Evolutionary conservation across 2,888 invertebrate species (phyloP).

Genomic region (Eueremaeus valkanovi): DNA sequence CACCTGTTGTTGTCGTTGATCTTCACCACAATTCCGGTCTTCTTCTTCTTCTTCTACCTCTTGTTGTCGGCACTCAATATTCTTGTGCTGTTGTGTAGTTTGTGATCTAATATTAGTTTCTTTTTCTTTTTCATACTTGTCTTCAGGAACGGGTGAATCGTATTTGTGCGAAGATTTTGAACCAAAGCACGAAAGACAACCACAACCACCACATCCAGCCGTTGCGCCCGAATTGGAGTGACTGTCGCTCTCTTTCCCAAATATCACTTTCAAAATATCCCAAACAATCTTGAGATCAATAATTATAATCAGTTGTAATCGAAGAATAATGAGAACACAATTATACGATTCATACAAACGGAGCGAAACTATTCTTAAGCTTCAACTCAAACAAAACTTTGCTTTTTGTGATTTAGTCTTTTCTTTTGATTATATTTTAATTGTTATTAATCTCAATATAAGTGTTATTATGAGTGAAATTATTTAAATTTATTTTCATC

Average conservation of each 20-base stretch:
- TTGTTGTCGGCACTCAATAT: not conserved
- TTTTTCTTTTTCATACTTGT: constrained; percentile 29
- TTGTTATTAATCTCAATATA: no score
- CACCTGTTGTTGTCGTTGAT: constrained; percentile 20
- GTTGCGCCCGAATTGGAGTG: not conserved
- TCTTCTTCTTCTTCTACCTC: not conserved
- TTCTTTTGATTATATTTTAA: no score
- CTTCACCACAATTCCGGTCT: not conserved
- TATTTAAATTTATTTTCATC: no score
- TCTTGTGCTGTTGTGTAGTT: not conserved
- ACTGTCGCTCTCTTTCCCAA: not conserved
- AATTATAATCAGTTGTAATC: no score
- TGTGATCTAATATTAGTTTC: constrained; percentile 1
- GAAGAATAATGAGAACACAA: no score
- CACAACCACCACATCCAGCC: constrained; percentile 25
- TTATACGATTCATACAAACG: no score
- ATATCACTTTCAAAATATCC: not conserved
- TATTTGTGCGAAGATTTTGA: constrained; percentile 16
- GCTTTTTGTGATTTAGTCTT: no score
- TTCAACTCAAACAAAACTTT: no score
- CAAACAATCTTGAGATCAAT: not conserved
- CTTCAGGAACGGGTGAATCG: constrained; percentile 10
- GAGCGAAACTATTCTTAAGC: no score
- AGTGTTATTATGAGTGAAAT: no score
- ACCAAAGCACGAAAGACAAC: constrained; percentile 1